Conservation (phyloP, 2,888 invertebrate genomes). For the Aphodius granarius region DNA sequence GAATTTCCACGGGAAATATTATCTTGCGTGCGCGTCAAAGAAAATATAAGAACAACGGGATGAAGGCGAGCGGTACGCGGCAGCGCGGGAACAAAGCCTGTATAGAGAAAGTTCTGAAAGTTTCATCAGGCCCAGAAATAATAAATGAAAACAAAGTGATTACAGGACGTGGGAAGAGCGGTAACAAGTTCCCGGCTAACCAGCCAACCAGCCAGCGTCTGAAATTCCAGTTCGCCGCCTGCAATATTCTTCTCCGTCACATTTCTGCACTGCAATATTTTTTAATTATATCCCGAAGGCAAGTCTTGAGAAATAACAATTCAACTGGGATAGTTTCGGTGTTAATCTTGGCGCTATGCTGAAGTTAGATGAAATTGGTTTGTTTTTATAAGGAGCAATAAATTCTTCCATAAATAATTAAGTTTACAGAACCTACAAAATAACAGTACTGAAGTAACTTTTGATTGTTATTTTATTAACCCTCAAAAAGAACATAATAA, state of each 20-base stretch:
- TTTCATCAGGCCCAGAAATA: slow-evolving; percentile 1
- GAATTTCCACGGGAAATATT: background rate
- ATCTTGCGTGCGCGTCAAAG: background rate
- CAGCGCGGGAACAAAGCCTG: background rate
- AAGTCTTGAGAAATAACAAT: background rate
- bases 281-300: background rate
- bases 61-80: background rate
- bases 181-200: background rate
- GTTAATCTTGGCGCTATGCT: background rate
- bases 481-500: too few species aligned
- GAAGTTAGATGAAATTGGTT: background rate
- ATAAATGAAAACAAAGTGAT: slow-evolving; percentile 9
- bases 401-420: background rate
- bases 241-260: background rate
- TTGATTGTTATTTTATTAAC: too few species aligned
- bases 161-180: slow-evolving; percentile 8
- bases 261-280: background rate
- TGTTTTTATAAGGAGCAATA: background rate
- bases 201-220: background rate
- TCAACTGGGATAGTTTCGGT: background rate
- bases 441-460: too few species aligned
- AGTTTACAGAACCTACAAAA: too few species aligned
- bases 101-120: background rate
- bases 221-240: background rate
- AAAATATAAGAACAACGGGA: background rate